Percentiles rank a stretch among this genome's conserved stretches.
Evolutionary conservation across 2,797 vertebrate species (phyloP).

Genomic region (Chiroxiphia lanceolata): DNA sequence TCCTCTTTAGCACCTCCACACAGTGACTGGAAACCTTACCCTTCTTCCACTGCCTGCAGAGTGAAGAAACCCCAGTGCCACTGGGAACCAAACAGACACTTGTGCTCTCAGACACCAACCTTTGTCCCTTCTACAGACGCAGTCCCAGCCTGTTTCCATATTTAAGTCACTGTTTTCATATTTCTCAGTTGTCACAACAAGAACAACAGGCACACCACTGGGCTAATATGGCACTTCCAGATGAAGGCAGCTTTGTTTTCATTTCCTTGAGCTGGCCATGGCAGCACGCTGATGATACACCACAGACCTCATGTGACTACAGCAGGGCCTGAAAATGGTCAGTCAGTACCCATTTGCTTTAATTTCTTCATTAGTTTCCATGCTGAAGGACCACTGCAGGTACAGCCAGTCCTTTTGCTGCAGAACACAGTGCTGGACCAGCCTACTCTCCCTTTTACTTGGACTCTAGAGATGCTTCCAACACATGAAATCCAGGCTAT

Average conservation of each 20-base stretch:
- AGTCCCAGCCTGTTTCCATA: too few species aligned
- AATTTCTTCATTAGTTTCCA: not conserved
- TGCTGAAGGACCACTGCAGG: not conserved
- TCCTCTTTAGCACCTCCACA: not conserved
- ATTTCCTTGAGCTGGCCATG: not conserved
- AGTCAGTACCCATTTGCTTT: not conserved
- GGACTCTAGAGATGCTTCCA: not conserved
- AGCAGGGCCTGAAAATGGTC: not conserved
- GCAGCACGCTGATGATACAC: fast-evolving
- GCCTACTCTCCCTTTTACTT: not conserved
- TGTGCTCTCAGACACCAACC: not conserved
- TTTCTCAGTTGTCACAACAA: not conserved
- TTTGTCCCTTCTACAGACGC: not conserved
- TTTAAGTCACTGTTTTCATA: not conserved
- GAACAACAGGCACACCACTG: not conserved
- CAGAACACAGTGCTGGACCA: not conserved
- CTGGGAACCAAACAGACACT: not conserved
- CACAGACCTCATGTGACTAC: not conserved
- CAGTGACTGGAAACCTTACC: not conserved
- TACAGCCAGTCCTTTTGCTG: not conserved
- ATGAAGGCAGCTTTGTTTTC: not conserved
- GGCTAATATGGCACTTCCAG: not conserved
- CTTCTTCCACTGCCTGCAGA: not conserved
- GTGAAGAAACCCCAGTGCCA: not conserved
- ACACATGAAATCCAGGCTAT: not conserved